Base-by-base conservation (phyloP, 1,140 invertebrate species). In the Dinothrombium tinctorium region DNA sequence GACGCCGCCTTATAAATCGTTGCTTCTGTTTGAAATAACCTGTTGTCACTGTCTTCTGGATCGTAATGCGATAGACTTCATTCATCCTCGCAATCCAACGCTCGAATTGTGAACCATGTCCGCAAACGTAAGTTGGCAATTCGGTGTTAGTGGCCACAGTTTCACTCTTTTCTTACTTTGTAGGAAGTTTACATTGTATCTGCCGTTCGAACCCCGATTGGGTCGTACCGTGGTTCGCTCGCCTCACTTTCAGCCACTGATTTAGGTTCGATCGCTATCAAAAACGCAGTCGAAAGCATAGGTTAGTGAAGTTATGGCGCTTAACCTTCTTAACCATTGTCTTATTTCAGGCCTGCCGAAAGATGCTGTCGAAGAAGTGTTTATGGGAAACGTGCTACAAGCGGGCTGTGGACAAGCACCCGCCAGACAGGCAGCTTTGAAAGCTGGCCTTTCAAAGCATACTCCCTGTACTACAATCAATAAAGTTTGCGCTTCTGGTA, bases 201-300 rank as follows among this genome's bases (percentile, higher is more conserved):
- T 46, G 82, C 78, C 21, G 77, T 74, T 2, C 69, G 94, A 47
- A 99, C 94, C 29, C 92, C 94, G 3, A 92, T 99, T 45, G 92
- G 90, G 31, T 89, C 84, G 1, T 89, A 87, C 56, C 58, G 72
- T 38, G 72, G 84, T 29, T 69, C 71, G 26, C 59, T 98, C 40
- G 66, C 78, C 2, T 67, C 73, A 14, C 43, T 96, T 2, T 63
- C 81, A 4, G 89, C 87, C 6, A 67, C 86, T 15, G 68, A 77
- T 64, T 65, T 99, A 35, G 92, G 90, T 3, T 72, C 84, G 19
- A 59, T 79, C 28, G 87, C 86, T 33, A 80, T 71, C 26, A 58
- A 74, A 69, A 71, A 24, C n/a, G 24, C 22, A 7, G 24, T 38
- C 77, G 61, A 70, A 14, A 38, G 15, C 7, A 33, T 23, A 14